Evolutionary conservation across 2,888 invertebrate genomes (phyloP).

Genomic region (Teinopalpus imperialis): DNA sequence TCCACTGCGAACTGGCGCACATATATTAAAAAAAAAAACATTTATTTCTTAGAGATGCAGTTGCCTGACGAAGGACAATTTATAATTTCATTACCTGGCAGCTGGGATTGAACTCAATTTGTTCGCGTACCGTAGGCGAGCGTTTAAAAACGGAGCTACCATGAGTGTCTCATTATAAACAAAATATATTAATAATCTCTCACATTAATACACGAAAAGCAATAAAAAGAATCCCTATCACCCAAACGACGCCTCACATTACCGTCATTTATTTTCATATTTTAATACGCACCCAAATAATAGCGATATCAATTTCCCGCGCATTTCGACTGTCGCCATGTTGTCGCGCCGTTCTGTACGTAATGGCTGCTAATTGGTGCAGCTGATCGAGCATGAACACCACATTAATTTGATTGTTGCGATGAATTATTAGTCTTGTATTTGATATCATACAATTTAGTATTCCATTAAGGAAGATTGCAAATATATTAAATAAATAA

Average conservation of each 20-base stretch:
- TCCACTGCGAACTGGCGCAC: too few relatives aligned
- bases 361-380: slow-evolving; percentile 42
- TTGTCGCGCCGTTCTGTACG: slow-evolving; percentile 35
- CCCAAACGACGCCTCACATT: slow-evolving; percentile 5
- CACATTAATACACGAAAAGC: not conserved
- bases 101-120: too few relatives aligned
- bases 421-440: slow-evolving; percentile 28
- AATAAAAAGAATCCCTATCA: not conserved
- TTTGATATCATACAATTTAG: slow-evolving; percentile 20
- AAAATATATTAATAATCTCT: too few relatives aligned
- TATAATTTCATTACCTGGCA: too few relatives aligned
- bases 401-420: slow-evolving; percentile 21
- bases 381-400: slow-evolving; percentile 24
- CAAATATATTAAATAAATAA: too few relatives aligned
- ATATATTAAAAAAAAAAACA: too few relatives aligned
- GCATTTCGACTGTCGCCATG: slow-evolving; percentile 35
- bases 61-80: too few relatives aligned
- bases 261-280: slow-evolving; percentile 16
- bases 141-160: too few relatives aligned
- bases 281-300: slow-evolving; percentile 14
- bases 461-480: too few relatives aligned
- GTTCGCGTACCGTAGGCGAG: too few relatives aligned
- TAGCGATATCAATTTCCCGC: slow-evolving; percentile 31
- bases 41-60: too few relatives aligned
- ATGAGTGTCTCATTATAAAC: too few relatives aligned